Evolutionary conservation across 2,797 vertebrate species (phyloP).

Genomic region (Gymnoscopelus microlampas): DNA sequence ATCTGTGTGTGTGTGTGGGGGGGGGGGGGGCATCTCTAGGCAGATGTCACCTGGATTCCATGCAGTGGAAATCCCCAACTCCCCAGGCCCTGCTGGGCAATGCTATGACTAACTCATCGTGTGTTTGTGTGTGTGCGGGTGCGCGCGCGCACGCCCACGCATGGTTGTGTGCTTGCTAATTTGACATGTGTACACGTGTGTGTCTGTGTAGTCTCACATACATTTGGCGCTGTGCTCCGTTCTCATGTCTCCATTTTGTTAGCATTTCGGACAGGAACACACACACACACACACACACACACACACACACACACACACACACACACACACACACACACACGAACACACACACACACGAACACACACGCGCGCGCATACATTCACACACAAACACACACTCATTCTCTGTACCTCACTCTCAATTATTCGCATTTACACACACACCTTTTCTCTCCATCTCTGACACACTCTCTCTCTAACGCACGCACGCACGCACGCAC

Average conservation of each 20-base stretch:
- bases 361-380: slow-evolving; percentile 27
- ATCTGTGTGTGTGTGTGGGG: slow-evolving; percentile 13
- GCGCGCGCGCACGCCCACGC: background rate
- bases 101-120: slow-evolving; percentile 69
- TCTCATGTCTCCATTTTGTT: too few species aligned
- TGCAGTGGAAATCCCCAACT: slow-evolving; percentile 78
- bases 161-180: background rate
- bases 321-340: slow-evolving; percentile 29
- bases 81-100: slow-evolving; percentile 64
- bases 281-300: slow-evolving; percentile 21
- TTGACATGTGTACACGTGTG: background rate
- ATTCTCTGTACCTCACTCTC: background rate
- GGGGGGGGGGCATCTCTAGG: slow-evolving; percentile 19
- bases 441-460: slow-evolving; percentile 15
- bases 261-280: slow-evolving; percentile 2
- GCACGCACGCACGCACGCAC: slow-evolving; percentile 5
- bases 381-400: slow-evolving; percentile 23
- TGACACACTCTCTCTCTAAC: slow-evolving; percentile 28
- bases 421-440: too few species aligned
- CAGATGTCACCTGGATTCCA: slow-evolving; percentile 77
- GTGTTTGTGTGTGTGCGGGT: background rate
- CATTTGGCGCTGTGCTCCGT: too few species aligned
- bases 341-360: slow-evolving; percentile 33
- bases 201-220: background rate
- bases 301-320: slow-evolving; percentile 40